phyloP scores from a whole-genome alignment of 2,113 vertebrate species.

The Catharus bicknelli region DNA sequence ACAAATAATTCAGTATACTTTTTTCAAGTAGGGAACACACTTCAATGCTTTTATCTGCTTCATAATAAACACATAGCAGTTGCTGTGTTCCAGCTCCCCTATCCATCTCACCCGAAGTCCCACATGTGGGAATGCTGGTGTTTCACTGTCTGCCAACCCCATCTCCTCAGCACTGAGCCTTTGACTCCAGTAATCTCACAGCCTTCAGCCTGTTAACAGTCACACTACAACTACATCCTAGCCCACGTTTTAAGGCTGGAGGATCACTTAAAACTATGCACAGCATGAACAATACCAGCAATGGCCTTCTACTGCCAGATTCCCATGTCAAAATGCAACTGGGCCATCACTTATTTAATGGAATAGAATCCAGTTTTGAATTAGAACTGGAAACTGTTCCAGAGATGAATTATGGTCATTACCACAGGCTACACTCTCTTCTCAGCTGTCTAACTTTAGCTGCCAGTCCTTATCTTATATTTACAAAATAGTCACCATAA shows the following conservation, averaged over 20 bases:
- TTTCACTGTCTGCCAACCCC: neutral
- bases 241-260: neutral
- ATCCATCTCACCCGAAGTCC: accelerated
- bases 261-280: neutral
- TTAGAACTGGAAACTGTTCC: neutral
- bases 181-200: neutral
- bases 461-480: neutral
- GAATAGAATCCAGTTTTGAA: neutral
- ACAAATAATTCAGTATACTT: neutral
- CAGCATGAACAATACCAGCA: neutral
- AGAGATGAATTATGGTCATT: neutral
- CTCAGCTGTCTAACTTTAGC: neutral
- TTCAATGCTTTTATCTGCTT: neutral
- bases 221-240: accelerated
- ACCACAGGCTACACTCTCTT: neutral
- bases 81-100: neutral
- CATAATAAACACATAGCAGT: neutral
- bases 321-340: accelerated
- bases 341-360: neutral
- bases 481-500: neutral
- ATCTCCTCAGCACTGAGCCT: neutral
- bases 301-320: neutral
- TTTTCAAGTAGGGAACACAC: neutral
- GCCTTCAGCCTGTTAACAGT: neutral
- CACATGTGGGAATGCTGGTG: accelerated